Conservation (phyloP, 1,140 invertebrate genomes). For the Bacillus rossius region DNA sequence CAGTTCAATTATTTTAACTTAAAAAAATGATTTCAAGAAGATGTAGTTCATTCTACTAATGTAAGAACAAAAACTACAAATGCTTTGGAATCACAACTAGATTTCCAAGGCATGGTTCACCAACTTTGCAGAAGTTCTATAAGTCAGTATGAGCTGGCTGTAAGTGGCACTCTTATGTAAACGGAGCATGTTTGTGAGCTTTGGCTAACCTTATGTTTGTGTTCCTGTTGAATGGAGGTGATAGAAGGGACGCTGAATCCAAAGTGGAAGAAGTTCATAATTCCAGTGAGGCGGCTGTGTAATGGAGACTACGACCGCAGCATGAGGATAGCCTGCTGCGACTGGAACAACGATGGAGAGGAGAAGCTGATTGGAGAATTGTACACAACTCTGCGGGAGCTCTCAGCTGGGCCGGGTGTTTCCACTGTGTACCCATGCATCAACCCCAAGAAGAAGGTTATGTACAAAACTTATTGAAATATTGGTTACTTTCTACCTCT, state of each 20-base stretch:
- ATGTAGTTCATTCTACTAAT: too few species aligned
- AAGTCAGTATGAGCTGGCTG: too few species aligned
- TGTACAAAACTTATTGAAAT: not conserved
- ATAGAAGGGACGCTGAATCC: conserved; percentile 50
- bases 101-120: too few species aligned
- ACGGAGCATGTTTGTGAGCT: too few species aligned
- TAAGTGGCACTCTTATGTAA: too few species aligned
- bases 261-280: conserved; percentile 48
- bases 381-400: conserved; percentile 28
- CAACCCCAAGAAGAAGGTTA: conserved; percentile 32
- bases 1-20: too few species aligned
- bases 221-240: conserved; percentile 23
- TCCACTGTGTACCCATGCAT: conserved; percentile 24
- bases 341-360: conserved; percentile 35
- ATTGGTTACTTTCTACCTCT: too few species aligned
- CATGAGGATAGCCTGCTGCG: conserved; percentile 36
- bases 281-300: conserved; percentile 48
- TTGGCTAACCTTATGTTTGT: too few species aligned
- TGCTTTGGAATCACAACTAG: too few species aligned
- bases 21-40: too few species aligned
- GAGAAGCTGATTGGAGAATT: conserved; percentile 46
- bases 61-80: too few species aligned
- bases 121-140: too few species aligned
- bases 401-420: conserved; percentile 20
- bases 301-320: conserved; percentile 53